Base-by-base conservation (phyloP, 2,797 vertebrate species). In the Botia almorhae region DNA sequence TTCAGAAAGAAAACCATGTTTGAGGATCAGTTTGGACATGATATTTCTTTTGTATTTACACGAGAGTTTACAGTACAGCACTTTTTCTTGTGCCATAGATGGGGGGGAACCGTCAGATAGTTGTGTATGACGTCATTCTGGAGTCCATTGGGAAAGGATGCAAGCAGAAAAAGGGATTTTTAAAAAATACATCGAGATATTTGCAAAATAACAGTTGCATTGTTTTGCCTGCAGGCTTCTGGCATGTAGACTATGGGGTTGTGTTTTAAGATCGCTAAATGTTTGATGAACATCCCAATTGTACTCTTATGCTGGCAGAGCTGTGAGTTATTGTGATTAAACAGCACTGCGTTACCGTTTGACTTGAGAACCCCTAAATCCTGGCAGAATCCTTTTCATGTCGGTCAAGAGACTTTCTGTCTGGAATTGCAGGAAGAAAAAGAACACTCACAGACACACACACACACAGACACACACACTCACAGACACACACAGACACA, bases 321-420 rank as follows among this genome's bases (percentile, higher is more conserved):
- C 7, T 56, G 50, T 7, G 10, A 17, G 14, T 55, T 26, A 6
- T 72, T 72, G 29, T 55, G 29, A 64, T 64, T 10, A 23, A 51
- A 21, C 46, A 12, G 16, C 4, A 21, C 33, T 39, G 10, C 65
- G 29, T 53, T 50, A 29, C 17, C 51, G 39, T 43, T 61, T 63
- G 55, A 69, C 55, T 55, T 46, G 58, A 69, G 69, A 77, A 74
- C 43, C 72, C 26, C 63, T 72, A 16, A 29, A 19, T 58, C 13
- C 17, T 43, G 39, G 39, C 39, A 77, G 71, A 33, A 33, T 82
- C 65, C 5, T 58, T 3, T 53, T 68, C 12, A 73, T 14, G 14
- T 19, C 36, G 51, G 43, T 73, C 48, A 29, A 48, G 48, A 55
- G 78, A 43, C 26, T 23, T 33, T 33, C 23, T 56, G 50, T 50